Evolutionary conservation across 2,797 vertebrate species (phyloP).

Genomic region (Danio kyathit): DNA sequence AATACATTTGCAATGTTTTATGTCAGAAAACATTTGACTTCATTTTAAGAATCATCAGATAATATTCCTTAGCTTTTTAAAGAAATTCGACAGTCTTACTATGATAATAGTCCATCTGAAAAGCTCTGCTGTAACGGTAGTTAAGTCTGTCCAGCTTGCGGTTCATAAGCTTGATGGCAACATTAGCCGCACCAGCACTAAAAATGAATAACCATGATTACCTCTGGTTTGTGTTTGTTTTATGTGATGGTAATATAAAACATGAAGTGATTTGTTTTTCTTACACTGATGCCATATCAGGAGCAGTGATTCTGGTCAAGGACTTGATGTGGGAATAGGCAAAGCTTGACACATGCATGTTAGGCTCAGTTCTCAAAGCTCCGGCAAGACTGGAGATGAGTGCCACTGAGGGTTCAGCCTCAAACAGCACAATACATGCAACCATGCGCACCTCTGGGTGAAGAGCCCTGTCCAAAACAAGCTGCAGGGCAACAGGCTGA

Average conservation of each 20-base stretch:
- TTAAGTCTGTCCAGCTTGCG: constrained; percentile 76
- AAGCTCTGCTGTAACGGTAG: constrained; percentile 78
- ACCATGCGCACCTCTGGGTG: constrained; percentile 79
- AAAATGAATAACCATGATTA: constrained; percentile 67
- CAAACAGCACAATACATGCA: constrained; percentile 81
- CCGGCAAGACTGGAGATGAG: constrained; percentile 75
- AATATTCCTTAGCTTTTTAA: no score
- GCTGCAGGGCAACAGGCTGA: constrained; percentile 80
- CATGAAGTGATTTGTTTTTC: constrained; percentile 41
- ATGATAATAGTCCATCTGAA: constrained; percentile 74
- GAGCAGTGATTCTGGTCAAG: constrained; percentile 79
- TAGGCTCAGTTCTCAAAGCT: constrained; percentile 77
- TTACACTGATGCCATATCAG: constrained; percentile 83
- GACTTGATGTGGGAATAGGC: constrained; percentile 83
- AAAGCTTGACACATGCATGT: constrained; percentile 84
- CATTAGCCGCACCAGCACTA: constrained; percentile 85
- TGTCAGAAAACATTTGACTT: no score
- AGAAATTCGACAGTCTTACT: constrained; percentile 71
- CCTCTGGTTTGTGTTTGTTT: constrained; percentile 64
- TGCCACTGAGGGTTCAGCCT: constrained; percentile 80
- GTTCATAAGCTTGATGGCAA: constrained; percentile 80
- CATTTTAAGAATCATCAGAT: not conserved
- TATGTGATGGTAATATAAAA: not conserved
- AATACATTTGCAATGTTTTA: not conserved
- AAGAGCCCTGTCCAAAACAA: constrained; percentile 78